Percentiles rank a stretch among this genome's conserved stretches.
Conservation (phyloP, 2,797 vertebrate genomes). For the Decapterus maruadsi region DNA sequence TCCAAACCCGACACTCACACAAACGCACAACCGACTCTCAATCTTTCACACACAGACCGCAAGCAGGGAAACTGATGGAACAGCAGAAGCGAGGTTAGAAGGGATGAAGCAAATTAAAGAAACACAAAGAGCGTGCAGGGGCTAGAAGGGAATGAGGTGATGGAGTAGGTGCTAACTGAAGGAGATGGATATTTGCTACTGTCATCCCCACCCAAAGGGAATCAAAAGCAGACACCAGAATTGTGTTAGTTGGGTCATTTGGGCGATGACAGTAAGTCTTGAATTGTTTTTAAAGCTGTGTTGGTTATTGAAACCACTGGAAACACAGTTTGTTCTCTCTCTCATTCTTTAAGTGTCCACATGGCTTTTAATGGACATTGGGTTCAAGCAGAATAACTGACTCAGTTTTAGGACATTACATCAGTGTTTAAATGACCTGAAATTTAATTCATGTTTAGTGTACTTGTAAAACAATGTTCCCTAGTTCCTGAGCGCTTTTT, state of each 20-base stretch:
- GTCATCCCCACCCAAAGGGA: slow-evolving; percentile 67
- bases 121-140: slow-evolving; percentile 73
- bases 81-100: slow-evolving; percentile 73
- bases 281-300: slow-evolving; percentile 51
- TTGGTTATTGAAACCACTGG: slow-evolving; percentile 53
- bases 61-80: slow-evolving; percentile 72
- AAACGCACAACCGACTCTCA: slow-evolving; percentile 18
- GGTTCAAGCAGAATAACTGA: slow-evolving; percentile 19
- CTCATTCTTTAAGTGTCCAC: slow-evolving; percentile 36
- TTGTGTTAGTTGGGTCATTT: slow-evolving; percentile 46
- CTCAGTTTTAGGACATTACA: slow-evolving; percentile 10
- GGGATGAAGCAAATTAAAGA: slow-evolving; percentile 72
- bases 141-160: slow-evolving; percentile 58
- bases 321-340: slow-evolving; percentile 65
- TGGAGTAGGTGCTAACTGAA: slow-evolving; percentile 71
- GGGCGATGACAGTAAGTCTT: slow-evolving; percentile 68
- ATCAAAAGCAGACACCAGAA: slow-evolving; percentile 45
- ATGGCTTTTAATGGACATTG: slow-evolving; percentile 45
- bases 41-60: slow-evolving; percentile 72
- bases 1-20: slow-evolving; percentile 24
- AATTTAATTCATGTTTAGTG: not conserved
- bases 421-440: slow-evolving; percentile 5
- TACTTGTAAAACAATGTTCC: not conserved
- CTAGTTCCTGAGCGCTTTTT: not conserved
- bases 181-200: slow-evolving; percentile 69